A percentile compares a stretch with the other conserved stretches of the same genome.
Evolutionary conservation across 2,113 vertebrate genomes (phyloP).

Genomic region (Carlito syrichta): DNA sequence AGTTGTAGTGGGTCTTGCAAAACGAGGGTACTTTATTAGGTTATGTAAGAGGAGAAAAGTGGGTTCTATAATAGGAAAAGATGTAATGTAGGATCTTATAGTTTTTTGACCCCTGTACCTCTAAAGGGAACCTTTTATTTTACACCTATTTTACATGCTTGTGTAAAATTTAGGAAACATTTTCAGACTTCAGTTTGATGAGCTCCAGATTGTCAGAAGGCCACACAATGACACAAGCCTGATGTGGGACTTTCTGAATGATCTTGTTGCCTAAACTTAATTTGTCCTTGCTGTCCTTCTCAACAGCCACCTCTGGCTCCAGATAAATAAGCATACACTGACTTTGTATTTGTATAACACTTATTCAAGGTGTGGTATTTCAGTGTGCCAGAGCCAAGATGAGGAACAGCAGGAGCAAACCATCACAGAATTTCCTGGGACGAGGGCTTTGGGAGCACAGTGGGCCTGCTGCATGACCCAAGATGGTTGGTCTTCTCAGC

Average conservation of each 20-base stretch:
- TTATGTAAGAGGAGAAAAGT: conserved; percentile 82
- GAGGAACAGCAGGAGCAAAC: conserved; percentile 45
- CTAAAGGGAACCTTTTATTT: not conserved
- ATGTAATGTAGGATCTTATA: conserved; percentile 80
- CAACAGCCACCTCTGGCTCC: conserved; percentile 80
- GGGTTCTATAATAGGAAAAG: conserved; percentile 81
- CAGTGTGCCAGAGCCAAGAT: conserved; percentile 72
- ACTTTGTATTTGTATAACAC: conserved; percentile 78
- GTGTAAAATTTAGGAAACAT: conserved; percentile 81
- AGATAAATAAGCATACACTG: conserved; percentile 79
- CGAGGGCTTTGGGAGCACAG: conserved; percentile 75
- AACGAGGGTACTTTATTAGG: conserved; percentile 80
- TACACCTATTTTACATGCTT: no score
- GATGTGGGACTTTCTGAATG: conserved; percentile 81
- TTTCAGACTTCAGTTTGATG: conserved; percentile 79
- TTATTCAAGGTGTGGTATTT: conserved; percentile 79
- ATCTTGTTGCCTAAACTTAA: conserved; percentile 76
- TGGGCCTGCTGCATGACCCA: conserved; percentile 76
- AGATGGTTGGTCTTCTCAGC: conserved; percentile 69
- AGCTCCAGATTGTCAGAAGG: conserved; percentile 81
- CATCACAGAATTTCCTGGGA: conserved; percentile 75
- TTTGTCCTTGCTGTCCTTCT: conserved; percentile 78
- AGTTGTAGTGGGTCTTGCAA: conserved; percentile 77
- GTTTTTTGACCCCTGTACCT: conserved; percentile 54
- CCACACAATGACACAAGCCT: conserved; percentile 80